Conservation (phyloP, 30 jellyfish, hydroid and myxozoan species). For the Aurelia aurita complex sp. Pacific region DNA sequence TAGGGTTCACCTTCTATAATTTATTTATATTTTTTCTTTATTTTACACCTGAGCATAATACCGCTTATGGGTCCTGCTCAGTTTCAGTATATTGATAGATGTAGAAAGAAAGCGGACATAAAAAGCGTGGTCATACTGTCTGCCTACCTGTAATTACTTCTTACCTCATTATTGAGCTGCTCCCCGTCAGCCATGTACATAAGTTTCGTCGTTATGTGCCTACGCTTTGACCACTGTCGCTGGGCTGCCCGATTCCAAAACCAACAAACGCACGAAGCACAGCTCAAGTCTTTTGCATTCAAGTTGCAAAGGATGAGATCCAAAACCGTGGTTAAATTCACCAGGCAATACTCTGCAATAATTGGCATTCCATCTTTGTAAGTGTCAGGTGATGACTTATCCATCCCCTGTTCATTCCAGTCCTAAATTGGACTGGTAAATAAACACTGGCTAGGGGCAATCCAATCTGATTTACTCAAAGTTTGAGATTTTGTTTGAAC, state of each 20-base stretch:
- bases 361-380: neutral
- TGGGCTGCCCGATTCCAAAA: conserved; percentile 58
- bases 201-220: neutral
- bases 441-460: too few relatives aligned
- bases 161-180: conserved; percentile 27
- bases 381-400: neutral
- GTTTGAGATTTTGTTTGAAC: too few relatives aligned
- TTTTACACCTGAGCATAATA: too few relatives aligned
- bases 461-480: too few relatives aligned
- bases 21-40: too few relatives aligned
- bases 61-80: too few relatives aligned
- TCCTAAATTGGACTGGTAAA: too few relatives aligned
- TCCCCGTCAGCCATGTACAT: conserved; percentile 24
- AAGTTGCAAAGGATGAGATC: conserved; percentile 21
- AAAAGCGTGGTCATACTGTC: too few relatives aligned
- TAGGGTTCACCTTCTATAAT: too few relatives aligned
- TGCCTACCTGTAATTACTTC: neutral
- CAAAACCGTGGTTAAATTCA: conserved; percentile 29
- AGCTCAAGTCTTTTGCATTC: conserved; percentile 35
- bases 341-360: conserved; percentile 33
- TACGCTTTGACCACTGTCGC: conserved; percentile 29
- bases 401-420: too few relatives aligned
- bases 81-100: too few relatives aligned
- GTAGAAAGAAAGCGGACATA: too few relatives aligned
- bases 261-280: conserved; percentile 64